Evolutionary conservation across 2,113 vertebrate genomes (phyloP).

Genomic region (Trogon surrucura): DNA sequence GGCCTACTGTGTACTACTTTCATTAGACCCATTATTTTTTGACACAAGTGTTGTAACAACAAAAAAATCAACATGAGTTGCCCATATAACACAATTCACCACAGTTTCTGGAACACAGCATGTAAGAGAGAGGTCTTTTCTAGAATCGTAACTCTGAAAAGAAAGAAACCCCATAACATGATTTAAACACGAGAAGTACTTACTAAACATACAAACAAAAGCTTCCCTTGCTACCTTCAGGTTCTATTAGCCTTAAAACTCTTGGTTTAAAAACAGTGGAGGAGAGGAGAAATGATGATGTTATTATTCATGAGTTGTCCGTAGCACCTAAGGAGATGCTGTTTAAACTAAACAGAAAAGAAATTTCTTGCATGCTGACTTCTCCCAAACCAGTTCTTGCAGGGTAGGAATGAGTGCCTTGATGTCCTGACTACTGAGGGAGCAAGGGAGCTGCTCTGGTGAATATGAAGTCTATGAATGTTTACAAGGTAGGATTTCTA

Average conservation of each 20-base stretch:
- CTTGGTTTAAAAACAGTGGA: background rate
- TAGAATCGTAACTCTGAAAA: background rate
- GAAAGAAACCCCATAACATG: background rate
- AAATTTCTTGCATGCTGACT: background rate
- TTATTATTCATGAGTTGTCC: background rate
- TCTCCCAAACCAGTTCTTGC: background rate
- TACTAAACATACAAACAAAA: background rate
- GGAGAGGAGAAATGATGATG: background rate
- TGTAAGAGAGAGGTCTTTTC: background rate
- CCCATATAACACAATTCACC: background rate
- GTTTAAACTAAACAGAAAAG: background rate
- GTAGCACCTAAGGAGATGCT: background rate
- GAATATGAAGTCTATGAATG: background rate
- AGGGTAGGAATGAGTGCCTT: background rate
- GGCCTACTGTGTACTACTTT: background rate
- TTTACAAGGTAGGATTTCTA: slow-evolving; percentile 25
- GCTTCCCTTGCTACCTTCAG: background rate
- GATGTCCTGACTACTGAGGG: background rate
- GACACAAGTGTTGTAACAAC: background rate
- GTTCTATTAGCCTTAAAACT: background rate
- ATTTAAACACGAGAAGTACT: background rate
- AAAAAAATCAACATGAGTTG: background rate
- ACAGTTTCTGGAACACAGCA: background rate
- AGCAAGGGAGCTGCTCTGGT: background rate
- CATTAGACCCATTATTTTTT: background rate